Evolutionary conservation across 2,797 vertebrate species (phyloP), one percentile per base, ranked within the genome.

Genomic region (Furcifer pardalis): DNA sequence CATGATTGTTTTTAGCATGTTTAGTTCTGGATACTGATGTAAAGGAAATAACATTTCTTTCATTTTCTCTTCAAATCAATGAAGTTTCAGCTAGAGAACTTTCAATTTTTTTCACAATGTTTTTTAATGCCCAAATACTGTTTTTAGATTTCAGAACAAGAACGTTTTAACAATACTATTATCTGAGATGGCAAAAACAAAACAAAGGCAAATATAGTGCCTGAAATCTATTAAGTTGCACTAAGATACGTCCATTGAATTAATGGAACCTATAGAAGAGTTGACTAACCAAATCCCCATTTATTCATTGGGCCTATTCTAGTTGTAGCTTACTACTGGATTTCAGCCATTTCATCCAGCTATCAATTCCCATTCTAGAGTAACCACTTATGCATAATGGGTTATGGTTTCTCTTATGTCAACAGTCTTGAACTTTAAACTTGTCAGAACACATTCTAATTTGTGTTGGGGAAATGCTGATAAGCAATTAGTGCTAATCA

Each of bases 401-500:
- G 71, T 82, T 94, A 90, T 12, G 87, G 1, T 44, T 89, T 32
- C 40, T 25, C 79, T 37, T 90, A 81, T 91, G 77, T 91, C 91
- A 92, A 86, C 88, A 93, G 80, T 74, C 71, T 79, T 86, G 73
- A 19, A 9, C 32, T 13, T 13, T 84, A 65, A 84, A 84, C 86
- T 90, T 90, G 42, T 85, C 79, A 60, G 84, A 90, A 82, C 78
- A 83, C 77, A 9, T 85, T 90, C 85, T 78, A 83, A 84, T 66
- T 88, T 77, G 85, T 91, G 82, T 86, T 83, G 87, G 30, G 30
- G 46, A 19, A 1, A 76, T 77, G 49, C 77, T 86, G 84, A 77
- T 84, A 93, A 89, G 73, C 59, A 83, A 84, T 42, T 80, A 65
- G 40, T 84, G 63, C 9, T 79, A 56, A 7, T 80, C 52, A 83